Base-by-base conservation (phyloP, 1,140 invertebrate species). In the Brachionus rubens region DNA sequence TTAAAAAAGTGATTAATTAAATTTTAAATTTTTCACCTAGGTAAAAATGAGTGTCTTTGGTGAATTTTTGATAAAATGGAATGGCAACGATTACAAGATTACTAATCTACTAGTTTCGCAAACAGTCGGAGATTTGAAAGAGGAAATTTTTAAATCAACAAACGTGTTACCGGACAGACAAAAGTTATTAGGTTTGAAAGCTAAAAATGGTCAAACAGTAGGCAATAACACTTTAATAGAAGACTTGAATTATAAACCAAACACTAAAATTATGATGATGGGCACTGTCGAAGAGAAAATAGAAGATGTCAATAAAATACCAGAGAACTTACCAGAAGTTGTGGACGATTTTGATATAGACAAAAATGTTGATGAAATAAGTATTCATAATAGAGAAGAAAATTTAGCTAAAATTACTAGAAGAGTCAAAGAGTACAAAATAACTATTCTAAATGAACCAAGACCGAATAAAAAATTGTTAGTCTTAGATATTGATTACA, bases 401-500 rank as follows among this genome's bases (percentile, higher is more conserved):
- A 87, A 85, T 80, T 78, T 88, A 24, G 81, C 81, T 4, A 88
- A 88, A 83, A 88, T 97, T 75, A 89, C 92, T 77, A 90, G 89
- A 78, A 86, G 92, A 79, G 89, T 96, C n/a, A 88, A 89, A 77
- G 90, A 92, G 43, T 95, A 95, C 82, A 89, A 91, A 82, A 90
- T 96, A 36, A 90, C 89, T 46, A 87, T 93, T 70, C 77, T 96
- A 16, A 93, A 92, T 86, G 88, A 90, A 75, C 88, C 92, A 7
- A 85, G 94, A 46, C 87, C 88, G 7, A 90, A 89, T 36, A 97
- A 94, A 83, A 95, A 96, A 80, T 85, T 97, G 9, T 85, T 98
- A 2, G 94, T 98, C 0, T 84, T 98, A 30, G 95, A 98, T 82
- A 96, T 98, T 81, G 95, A 98, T 84, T 97, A 98, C 80, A 98